phyloP scores from a whole-genome alignment of 2,888 invertebrate genomes.

The Dysmachus trigonus region DNA sequence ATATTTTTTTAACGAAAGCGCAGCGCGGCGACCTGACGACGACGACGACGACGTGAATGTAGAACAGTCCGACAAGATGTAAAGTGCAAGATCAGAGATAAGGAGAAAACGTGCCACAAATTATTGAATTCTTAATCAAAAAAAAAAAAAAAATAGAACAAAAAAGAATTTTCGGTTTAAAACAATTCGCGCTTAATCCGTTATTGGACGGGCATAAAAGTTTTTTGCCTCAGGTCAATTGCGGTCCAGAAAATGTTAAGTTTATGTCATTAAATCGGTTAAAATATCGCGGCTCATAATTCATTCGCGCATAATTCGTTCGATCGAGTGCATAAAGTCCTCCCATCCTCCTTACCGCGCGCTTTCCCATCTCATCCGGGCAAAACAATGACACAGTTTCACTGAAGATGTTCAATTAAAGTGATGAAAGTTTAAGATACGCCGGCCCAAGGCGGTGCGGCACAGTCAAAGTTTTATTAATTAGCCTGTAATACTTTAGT shows the following conservation, averaged over 20 bases:
- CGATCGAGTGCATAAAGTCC: not conserved
- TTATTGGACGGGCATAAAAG: not conserved
- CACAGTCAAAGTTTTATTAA: not conserved
- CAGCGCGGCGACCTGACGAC: not conserved
- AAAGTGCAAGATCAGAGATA: slow-evolving; percentile 11
- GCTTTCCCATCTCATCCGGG: not conserved
- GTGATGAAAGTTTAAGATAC: slow-evolving; percentile 21
- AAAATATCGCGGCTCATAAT: slow-evolving; percentile 21
- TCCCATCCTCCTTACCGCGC: not conserved
- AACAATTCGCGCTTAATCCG: slow-evolving; percentile 19
- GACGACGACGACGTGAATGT: not conserved
- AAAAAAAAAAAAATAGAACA: too few species aligned
- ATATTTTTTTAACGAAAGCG: not conserved
- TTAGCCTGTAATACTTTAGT: not conserved
- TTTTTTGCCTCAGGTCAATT: not conserved
- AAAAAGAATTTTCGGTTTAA: too few species aligned
- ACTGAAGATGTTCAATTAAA: slow-evolving; percentile 13
- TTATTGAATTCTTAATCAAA: slow-evolving; percentile 28
- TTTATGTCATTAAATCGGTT: slow-evolving; percentile 14
- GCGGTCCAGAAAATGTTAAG: not conserved
- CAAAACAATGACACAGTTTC: slow-evolving; percentile 21
- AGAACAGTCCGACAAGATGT: slow-evolving; percentile 8
- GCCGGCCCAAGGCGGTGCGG: not conserved
- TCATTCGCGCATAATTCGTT: slow-evolving; percentile 1
- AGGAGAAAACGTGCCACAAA: slow-evolving; percentile 5